phyloP scores from a whole-genome alignment of 2,888 invertebrate species.

The Marronus borbonicus region DNA sequence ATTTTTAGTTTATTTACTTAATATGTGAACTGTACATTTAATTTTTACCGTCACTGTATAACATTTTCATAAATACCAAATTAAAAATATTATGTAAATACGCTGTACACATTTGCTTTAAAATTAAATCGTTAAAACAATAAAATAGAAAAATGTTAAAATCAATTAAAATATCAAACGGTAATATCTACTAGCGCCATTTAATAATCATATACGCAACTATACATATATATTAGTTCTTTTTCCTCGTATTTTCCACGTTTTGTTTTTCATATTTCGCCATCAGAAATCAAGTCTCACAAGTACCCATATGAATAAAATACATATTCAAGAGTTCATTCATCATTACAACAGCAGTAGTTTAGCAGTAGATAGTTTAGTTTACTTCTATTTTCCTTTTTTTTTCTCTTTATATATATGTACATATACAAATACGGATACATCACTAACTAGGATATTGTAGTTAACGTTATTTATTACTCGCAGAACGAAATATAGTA shows the following conservation, averaged over 20 bases:
- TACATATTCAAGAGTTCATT: conserved; percentile 62
- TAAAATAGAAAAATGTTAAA: no score
- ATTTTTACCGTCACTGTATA: no score
- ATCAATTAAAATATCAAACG: background rate
- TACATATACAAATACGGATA: conserved; percentile 52
- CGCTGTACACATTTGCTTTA: no score
- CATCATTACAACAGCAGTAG: conserved; percentile 71
- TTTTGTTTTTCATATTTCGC: conserved; percentile 6
- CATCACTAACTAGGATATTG: conserved; percentile 49
- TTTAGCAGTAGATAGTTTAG: conserved; percentile 5
- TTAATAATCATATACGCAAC: conserved; percentile 5
- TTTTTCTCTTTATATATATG: conserved; percentile 58
- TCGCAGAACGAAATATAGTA: conserved; percentile 13
- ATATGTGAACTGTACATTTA: no score
- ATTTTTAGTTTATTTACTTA: no score
- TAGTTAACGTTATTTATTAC: background rate
- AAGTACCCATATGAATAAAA: conserved; percentile 47
- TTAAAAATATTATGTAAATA: no score
- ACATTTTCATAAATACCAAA: no score
- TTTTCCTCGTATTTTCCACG: background rate
- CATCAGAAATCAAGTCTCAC: conserved; percentile 49
- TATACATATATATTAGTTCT: conserved; percentile 29
- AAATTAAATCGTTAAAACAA: no score
- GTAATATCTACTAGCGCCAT: conserved; percentile 14
- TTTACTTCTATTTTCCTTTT: conserved; percentile 1